phyloP scores from a whole-genome alignment of 1,140 invertebrate genomes.

The Macrostomum lignano region DNA sequence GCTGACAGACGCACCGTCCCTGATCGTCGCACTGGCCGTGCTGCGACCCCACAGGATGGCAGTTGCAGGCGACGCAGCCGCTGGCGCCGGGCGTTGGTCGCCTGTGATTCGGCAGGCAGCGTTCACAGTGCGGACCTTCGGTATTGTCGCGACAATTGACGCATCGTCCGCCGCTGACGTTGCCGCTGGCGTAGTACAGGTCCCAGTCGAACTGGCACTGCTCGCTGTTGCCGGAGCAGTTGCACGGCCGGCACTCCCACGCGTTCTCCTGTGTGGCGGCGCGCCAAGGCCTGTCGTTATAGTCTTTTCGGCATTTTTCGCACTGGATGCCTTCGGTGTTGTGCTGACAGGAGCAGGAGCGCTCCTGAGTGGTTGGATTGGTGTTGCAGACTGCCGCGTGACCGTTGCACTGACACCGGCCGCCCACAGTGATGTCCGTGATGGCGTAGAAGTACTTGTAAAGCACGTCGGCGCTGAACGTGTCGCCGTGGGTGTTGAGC shows the following conservation, averaged over 20 bases:
- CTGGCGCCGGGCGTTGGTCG: no score
- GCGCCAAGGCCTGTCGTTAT: conserved; percentile 75
- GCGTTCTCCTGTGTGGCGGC: no score
- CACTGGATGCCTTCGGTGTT: conserved; percentile 56
- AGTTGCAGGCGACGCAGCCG: no score
- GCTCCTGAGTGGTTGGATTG: conserved; percentile 4
- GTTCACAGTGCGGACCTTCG: conserved; percentile 71
- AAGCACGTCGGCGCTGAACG: conserved; percentile 7
- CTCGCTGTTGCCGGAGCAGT: conserved; percentile 75
- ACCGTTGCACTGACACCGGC: conserved; percentile 93
- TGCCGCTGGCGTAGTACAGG: conserved; percentile 58
- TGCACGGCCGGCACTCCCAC: no score
- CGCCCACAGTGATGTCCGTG: conserved; percentile 77
- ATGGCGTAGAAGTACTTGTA: conserved; percentile 81
- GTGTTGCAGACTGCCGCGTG: conserved; percentile 41
- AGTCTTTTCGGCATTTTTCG: conserved; percentile 64
- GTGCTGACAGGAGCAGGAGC: conserved; percentile 59
- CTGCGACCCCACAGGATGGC: no score
- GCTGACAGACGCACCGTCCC: no score
- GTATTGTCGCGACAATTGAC: conserved; percentile 63
- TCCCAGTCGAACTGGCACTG: conserved; percentile 76
- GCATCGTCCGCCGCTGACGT: conserved; percentile 58
- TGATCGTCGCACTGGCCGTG: no score
- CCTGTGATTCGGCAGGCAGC: no score
- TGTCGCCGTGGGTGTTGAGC: background rate